Evolutionary conservation across 2,888 invertebrate genomes (phyloP).

Genomic region (Tenthredo amoena): DNA sequence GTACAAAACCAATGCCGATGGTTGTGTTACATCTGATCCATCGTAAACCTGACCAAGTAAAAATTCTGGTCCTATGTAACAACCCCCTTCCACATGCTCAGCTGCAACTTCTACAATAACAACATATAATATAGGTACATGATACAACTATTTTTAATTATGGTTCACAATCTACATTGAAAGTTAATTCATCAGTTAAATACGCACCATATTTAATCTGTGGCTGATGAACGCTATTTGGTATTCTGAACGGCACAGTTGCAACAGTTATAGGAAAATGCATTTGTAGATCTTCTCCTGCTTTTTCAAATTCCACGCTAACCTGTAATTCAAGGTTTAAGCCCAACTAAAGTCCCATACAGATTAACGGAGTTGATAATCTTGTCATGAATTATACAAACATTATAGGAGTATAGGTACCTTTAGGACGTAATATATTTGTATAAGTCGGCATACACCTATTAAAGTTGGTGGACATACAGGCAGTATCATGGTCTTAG

Average conservation of each 20-base stretch:
- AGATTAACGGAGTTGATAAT: not conserved
- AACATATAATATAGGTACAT: conserved; percentile 14
- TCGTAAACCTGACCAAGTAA: conserved; percentile 89
- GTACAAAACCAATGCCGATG: conserved; percentile 82
- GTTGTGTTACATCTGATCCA: conserved; percentile 79
- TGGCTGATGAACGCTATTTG: conserved; percentile 82
- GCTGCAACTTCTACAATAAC: conserved; percentile 83
- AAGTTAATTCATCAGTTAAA: conserved; percentile 30
- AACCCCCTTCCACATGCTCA: conserved; percentile 88
- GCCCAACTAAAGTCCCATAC: not conserved
- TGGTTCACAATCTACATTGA: not conserved
- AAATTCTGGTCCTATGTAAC: conserved; percentile 89
- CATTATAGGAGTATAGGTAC: conserved; percentile 75
- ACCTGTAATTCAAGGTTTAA: conserved; percentile 78
- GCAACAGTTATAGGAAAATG: conserved; percentile 88
- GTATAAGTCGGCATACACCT: conserved; percentile 85
- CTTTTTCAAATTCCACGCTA: conserved; percentile 85
- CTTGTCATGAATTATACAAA: not conserved
- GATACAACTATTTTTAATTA: not conserved
- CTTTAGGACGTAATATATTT: conserved; percentile 87
- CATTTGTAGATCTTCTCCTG: conserved; percentile 85
- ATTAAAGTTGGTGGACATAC: conserved; percentile 88
- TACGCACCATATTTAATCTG: conserved; percentile 83
- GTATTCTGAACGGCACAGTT: conserved; percentile 86
- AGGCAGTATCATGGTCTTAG: conserved; percentile 84